Evolutionary conservation across 2,888 invertebrate species (phyloP).

Genomic region (Chironomus tentans): DNA sequence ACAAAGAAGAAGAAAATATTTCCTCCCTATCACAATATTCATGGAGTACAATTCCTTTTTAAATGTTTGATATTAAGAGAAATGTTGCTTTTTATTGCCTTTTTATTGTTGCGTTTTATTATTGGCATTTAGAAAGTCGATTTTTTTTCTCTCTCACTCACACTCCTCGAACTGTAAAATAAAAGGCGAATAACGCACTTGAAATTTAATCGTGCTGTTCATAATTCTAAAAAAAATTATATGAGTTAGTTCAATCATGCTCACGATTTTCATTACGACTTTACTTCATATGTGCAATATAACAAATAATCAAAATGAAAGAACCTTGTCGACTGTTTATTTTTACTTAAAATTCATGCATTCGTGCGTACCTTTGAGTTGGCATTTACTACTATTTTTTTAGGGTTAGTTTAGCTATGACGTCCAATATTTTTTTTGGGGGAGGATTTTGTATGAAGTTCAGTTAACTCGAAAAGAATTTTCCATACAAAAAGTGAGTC

Average conservation of each 20-base stretch:
- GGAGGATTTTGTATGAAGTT: too few relatives aligned
- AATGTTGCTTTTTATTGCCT: constrained; percentile 26
- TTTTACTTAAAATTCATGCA: background rate
- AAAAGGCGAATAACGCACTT: background rate
- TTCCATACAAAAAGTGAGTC: too few relatives aligned
- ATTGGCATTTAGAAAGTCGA: constrained; percentile 16
- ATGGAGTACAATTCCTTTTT: too few relatives aligned
- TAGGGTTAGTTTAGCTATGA: background rate
- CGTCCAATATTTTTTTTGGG: too few relatives aligned
- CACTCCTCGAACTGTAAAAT: background rate
- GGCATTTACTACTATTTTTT: background rate
- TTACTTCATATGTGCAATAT: background rate
- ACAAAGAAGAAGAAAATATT: background rate
- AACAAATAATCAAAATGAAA: too few relatives aligned
- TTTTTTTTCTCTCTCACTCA: background rate
- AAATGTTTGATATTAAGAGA: constrained; percentile 24
- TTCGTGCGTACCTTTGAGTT: background rate
- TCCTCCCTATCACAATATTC: background rate
- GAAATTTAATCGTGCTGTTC: background rate
- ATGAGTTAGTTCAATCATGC: too few relatives aligned
- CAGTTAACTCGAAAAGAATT: too few relatives aligned
- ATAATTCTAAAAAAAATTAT: too few relatives aligned
- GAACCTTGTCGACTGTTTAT: background rate
- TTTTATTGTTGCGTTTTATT: constrained; percentile 26
- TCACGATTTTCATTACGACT: background rate